Evolutionary conservation across 92 coral and sea anemone genomes (phyloP).

Genomic region (Epizoanthus rinbou): DNA sequence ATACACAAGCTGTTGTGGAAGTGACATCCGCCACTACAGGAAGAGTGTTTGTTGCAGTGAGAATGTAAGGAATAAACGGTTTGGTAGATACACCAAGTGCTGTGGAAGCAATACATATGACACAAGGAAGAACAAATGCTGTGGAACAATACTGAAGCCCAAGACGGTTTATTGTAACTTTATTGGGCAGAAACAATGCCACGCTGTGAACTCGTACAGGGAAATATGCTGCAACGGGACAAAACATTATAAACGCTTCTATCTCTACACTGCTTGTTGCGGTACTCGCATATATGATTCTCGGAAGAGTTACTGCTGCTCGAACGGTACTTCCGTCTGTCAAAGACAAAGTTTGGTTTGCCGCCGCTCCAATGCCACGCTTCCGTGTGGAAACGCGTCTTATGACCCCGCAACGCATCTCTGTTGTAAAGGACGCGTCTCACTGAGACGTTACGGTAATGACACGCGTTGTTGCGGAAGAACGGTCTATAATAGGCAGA

Average conservation of each 20-base stretch:
- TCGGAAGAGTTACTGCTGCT: constrained; percentile 21
- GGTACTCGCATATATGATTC: neutral
- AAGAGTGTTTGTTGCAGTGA: constrained; percentile 4
- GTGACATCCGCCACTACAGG: neutral
- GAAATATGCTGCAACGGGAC: neutral
- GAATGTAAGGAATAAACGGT: neutral
- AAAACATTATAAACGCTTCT: neutral
- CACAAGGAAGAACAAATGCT: constrained; percentile 5
- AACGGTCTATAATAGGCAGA: constrained; percentile 8
- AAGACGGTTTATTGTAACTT: neutral
- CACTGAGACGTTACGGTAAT: constrained; percentile 5
- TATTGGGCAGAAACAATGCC: neutral
- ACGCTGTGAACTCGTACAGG: neutral
- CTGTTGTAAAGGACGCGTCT: constrained; percentile 20
- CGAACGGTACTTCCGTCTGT: neutral
- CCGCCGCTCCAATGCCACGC: neutral
- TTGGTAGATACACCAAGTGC: neutral
- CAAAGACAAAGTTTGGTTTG: neutral
- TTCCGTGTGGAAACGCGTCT: constrained; percentile 1
- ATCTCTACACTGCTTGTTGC: neutral
- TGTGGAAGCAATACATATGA: neutral
- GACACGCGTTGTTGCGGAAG: constrained; percentile 25
- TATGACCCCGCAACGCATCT: constrained; percentile 37
- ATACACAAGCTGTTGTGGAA: constrained; percentile 12
- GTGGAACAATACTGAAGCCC: neutral